Conservation (phyloP, 1,140 invertebrate species). For the Tetramorium parvispinum region DNA sequence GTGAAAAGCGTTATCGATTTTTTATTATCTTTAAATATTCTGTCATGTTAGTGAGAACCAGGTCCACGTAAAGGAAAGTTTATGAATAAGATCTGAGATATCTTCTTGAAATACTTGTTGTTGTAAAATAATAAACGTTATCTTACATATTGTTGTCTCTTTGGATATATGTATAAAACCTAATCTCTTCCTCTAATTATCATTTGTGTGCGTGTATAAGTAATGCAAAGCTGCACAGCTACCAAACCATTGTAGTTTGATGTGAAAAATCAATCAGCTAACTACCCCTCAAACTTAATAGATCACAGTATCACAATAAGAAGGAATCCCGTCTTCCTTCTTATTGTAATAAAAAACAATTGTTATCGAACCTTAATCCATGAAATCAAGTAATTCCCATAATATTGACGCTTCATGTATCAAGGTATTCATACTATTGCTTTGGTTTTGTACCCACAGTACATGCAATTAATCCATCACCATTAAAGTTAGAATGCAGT, state of each 20-base stretch:
- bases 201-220: slow-evolving; percentile 78
- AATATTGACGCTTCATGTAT: slow-evolving; percentile 58
- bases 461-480: slow-evolving; percentile 58
- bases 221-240: slow-evolving; percentile 82
- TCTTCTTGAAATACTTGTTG: slow-evolving; percentile 16
- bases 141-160: slow-evolving; percentile 1
- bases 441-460: slow-evolving; percentile 73
- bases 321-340: slow-evolving; percentile 51
- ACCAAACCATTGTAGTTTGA: slow-evolving; percentile 77
- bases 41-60: slow-evolving; percentile 7
- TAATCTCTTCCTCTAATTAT: slow-evolving; percentile 33
- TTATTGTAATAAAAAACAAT: slow-evolving; percentile 45
- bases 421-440: slow-evolving; percentile 46
- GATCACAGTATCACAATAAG: slow-evolving; percentile 31
- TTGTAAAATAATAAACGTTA: slow-evolving; percentile 19
- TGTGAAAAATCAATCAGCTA: slow-evolving; percentile 77
- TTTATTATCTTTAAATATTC: slow-evolving; percentile 18
- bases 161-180: not conserved
- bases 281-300: slow-evolving; percentile 76
- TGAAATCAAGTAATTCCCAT: slow-evolving; percentile 21
- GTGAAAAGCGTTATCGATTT: not conserved
- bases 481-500: slow-evolving; percentile 41
- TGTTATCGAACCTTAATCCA: slow-evolving; percentile 60
- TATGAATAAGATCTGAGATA: slow-evolving; percentile 14
- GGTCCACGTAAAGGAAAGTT: slow-evolving; percentile 13